A percentile compares a stretch with the other conserved stretches of the same genome.
phyloP scores from a whole-genome alignment of 2,888 invertebrate genomes.

The Autographa pulchrina region DNA sequence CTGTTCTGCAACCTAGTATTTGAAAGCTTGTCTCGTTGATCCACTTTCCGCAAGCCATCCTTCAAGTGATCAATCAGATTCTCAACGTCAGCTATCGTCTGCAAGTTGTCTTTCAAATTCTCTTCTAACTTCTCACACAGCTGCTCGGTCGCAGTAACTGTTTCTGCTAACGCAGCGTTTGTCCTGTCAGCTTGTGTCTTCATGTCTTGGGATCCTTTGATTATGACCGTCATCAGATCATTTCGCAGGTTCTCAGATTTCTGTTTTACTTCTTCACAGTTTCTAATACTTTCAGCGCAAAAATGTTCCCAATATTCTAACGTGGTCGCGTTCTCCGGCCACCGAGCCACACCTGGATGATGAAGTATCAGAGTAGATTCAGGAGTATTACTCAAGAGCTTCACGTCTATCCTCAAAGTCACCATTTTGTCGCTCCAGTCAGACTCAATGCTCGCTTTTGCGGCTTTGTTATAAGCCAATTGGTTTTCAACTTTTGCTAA shows the following conservation, averaged over 20 bases:
- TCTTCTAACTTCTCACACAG: constrained; percentile 92
- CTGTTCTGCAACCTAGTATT: constrained; percentile 95
- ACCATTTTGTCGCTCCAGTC: constrained; percentile 97
- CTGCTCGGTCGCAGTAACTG: constrained; percentile 93
- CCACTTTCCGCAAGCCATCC: constrained; percentile 91
- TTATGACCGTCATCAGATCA: constrained; percentile 92
- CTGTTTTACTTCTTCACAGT: constrained; percentile 93
- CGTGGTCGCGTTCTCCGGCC: constrained; percentile 92
- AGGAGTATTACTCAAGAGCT: constrained; percentile 91
- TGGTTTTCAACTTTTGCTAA: constrained; percentile 92
- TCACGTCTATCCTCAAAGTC: constrained; percentile 92
- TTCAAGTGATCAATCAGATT: constrained; percentile 92
- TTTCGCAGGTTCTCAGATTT: constrained; percentile 92
- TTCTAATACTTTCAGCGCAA: constrained; percentile 93
- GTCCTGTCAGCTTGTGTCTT: constrained; percentile 95
- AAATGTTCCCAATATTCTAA: constrained; percentile 95
- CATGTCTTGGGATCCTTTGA: constrained; percentile 94
- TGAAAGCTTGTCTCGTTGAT: constrained; percentile 94
- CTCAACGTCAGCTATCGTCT: constrained; percentile 94
- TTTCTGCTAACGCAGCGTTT: constrained; percentile 92
- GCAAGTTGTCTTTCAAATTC: constrained; percentile 92
- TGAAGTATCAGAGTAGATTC: constrained; percentile 91
- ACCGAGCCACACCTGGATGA: constrained; percentile 94
- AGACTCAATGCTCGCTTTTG: constrained; percentile 94
- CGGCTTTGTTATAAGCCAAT: constrained; percentile 92